phyloP scores from a whole-genome alignment of 1,140 invertebrate genomes.

The Danaus plexippus region DNA sequence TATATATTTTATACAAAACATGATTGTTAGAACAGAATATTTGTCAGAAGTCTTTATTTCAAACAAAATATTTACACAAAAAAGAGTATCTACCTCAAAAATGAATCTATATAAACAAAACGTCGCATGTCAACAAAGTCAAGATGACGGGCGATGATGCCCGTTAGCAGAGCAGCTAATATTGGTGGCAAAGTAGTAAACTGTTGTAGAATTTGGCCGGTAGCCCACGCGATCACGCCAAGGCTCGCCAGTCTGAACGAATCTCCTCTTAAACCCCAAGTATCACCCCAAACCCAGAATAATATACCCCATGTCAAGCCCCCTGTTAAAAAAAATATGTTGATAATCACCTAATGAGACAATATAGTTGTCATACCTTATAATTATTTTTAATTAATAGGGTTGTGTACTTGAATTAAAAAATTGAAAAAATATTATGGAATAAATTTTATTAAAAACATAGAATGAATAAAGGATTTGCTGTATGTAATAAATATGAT shows the following conservation, averaged over 20 bases:
- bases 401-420: too few relatives aligned
- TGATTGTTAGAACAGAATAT: too few relatives aligned
- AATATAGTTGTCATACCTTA: too few relatives aligned
- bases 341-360: too few relatives aligned
- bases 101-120: constrained; percentile 39
- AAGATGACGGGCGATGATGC: constrained; percentile 47
- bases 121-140: constrained; percentile 50
- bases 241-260: constrained; percentile 43
- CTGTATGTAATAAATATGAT: too few relatives aligned
- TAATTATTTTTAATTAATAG: too few relatives aligned
- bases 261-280: constrained; percentile 42
- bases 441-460: too few relatives aligned
- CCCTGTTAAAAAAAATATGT: constrained; percentile 25
- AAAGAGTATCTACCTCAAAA: constrained; percentile 41
- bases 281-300: constrained; percentile 43
- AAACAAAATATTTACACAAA: too few relatives aligned
- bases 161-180: constrained; percentile 46
- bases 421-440: too few relatives aligned
- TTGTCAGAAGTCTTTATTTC: too few relatives aligned
- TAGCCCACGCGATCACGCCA: constrained; percentile 40
- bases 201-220: constrained; percentile 40
- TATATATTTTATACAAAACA: too few relatives aligned
- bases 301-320: constrained; percentile 43
- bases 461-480: too few relatives aligned
- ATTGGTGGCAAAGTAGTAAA: constrained; percentile 47